Base-by-base conservation (phyloP, 2,113 vertebrate species). In the Psammodynastes pulverulentus region DNA sequence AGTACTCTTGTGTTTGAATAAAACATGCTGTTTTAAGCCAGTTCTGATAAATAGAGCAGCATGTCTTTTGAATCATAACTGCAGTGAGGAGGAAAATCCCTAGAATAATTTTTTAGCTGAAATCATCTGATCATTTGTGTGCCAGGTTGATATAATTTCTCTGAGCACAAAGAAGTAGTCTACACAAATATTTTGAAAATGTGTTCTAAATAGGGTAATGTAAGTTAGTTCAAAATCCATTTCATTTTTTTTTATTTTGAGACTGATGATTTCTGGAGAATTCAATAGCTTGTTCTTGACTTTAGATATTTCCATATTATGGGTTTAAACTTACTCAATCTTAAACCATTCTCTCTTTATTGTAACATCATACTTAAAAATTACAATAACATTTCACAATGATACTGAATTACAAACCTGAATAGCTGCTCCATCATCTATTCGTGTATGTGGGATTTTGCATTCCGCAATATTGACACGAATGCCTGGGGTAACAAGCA, bases 381-480 rank as follows among this genome's bases (percentile, higher is more conserved):
- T 62, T 43, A 88, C 79, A 45, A 23, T 39, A 72, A 34, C 39
- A 34, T 48, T 67, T 90, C 34, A 24, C 34, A n/a, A 45, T 19
- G 29, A n/a, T 67, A 26, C 13, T 45, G 5, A 23, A 54, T 88
- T n/a, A 12, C 91, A 29, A 97, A 99, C 98, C 98, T 97, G 96
- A 88, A 99, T 97, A 91, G 98, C 97, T 56, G 96, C 94, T 84
- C 98, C 98, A 58, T 97, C 95, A 23, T 97, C 97, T 94, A 98
- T 97, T 19, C 98, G 97, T 43, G 96, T 97, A 93, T 98, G 98
- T 92, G 97, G 98, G 84, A 98, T 96, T 93, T 98, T 97, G 93
- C 95, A 98, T 95, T 98, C 97, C 5, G 94, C 21, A 58, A 94
- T 95, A 93, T 88, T 96, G 92, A 92, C 92, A 54, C 96, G 96